These are phyloP conservation scores for Styela clava DNA, from an alignment of 23 tunicate species.

Conservation along the genomic window DNA sequence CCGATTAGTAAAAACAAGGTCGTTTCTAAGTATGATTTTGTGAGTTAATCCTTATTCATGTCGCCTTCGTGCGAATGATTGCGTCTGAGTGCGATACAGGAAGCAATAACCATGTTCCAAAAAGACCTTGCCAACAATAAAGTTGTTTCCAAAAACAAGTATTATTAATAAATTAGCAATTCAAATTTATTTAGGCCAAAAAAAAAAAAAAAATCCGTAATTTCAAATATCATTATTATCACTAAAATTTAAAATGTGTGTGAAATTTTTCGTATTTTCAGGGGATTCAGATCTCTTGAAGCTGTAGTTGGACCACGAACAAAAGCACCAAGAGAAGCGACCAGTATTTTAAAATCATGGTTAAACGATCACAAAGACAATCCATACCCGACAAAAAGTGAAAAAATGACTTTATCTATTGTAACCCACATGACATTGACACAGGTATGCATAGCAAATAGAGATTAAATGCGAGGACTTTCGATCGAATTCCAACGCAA, in stretches of 20 bases:
- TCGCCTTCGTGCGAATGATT: neutral
- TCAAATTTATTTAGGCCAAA: neutral
- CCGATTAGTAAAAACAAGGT: too few species aligned
- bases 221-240: too few species aligned
- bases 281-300: slow-evolving; percentile 13
- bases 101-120: neutral
- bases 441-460: slow-evolving; percentile 22
- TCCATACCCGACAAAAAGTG: slow-evolving; percentile 40
- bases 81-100: neutral
- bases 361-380: slow-evolving; percentile 37
- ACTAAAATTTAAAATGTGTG: too few species aligned
- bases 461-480: neutral
- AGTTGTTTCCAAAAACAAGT: neutral
- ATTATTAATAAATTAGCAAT: neutral
- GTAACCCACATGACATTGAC: slow-evolving; percentile 40
- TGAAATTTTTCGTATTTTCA: too few species aligned
- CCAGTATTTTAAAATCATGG: slow-evolving; percentile 24
- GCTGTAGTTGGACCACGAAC: slow-evolving; percentile 33
- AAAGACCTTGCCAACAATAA: neutral
- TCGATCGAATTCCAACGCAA: too few species aligned
- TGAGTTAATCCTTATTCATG: too few species aligned
- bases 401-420: slow-evolving; percentile 29
- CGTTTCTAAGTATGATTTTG: too few species aligned
- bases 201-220: too few species aligned
- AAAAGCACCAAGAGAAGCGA: slow-evolving; percentile 30